Conservation (phyloP, 2,797 vertebrate genomes). For the Nannoperca obscura region DNA sequence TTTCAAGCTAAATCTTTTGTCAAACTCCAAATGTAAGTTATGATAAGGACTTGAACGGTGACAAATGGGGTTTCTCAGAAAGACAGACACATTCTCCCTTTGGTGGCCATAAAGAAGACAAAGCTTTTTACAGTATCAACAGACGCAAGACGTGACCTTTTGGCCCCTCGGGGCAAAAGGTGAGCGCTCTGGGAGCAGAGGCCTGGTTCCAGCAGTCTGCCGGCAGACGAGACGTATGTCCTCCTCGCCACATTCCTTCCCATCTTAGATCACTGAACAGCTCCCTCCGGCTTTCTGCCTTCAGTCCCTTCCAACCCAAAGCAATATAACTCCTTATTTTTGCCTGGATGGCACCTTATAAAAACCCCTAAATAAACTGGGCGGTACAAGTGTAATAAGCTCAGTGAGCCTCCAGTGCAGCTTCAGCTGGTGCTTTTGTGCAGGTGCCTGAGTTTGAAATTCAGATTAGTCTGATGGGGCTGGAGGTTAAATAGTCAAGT, state of each 20-base stretch:
- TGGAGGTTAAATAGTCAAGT: constrained; percentile 68
- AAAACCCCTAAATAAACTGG: constrained; percentile 47
- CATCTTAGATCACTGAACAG: constrained; percentile 79
- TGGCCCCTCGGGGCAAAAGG: constrained; percentile 75
- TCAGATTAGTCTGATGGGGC: constrained; percentile 64
- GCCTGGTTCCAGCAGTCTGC: constrained; percentile 81
- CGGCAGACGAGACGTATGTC: constrained; percentile 73
- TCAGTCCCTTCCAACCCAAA: constrained; percentile 53
- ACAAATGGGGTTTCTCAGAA: constrained; percentile 60
- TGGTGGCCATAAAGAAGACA: constrained; percentile 72
- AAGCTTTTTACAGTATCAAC: constrained; percentile 84
- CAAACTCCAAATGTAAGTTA: constrained; percentile 2
- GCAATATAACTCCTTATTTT: constrained; percentile 59
- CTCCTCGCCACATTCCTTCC: constrained; percentile 80
- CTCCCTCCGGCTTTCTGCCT: constrained; percentile 48
- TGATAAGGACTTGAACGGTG: constrained; percentile 37
- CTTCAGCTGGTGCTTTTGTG: constrained; percentile 61
- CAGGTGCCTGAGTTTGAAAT: constrained; percentile 71
- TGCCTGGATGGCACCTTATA: constrained; percentile 44
- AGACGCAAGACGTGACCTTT: constrained; percentile 70
- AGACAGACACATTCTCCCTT: constrained; percentile 56
- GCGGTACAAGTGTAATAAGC: constrained; percentile 50
- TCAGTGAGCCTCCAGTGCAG: constrained; percentile 38
- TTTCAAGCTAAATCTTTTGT: neutral
- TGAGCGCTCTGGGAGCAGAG: constrained; percentile 75